These are phyloP conservation scores for Arvicanthis niloticus DNA, from an alignment of 2,113 vertebrate species.

Conservation along the genomic window DNA sequence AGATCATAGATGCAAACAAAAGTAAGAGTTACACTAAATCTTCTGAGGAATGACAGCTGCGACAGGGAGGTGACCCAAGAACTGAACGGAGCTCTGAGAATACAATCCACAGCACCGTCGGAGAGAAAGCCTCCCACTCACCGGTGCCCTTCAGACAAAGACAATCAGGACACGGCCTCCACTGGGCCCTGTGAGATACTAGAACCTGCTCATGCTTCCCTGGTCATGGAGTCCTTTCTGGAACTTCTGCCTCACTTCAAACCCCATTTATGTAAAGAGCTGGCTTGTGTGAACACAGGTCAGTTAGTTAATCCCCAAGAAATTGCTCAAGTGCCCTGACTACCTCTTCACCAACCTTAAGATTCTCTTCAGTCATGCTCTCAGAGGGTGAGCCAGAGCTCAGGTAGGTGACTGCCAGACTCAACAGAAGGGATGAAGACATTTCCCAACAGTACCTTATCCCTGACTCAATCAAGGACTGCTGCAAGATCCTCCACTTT, in stretches of 20 bases:
- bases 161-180: not conserved
- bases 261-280: not conserved
- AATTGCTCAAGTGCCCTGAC: not conserved
- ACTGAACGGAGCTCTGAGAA: not conserved
- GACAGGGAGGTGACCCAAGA: constrained; percentile 41
- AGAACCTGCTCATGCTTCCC: not conserved
- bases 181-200: not conserved
- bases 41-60: not conserved
- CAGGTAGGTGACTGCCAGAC: not conserved
- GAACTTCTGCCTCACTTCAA: not conserved
- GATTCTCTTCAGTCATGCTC: not conserved
- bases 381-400: not conserved
- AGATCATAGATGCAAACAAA: not conserved
- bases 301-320: constrained; percentile 12
- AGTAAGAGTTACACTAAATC: not conserved
- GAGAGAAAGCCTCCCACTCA: not conserved
- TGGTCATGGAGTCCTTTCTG: not conserved
- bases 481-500: constrained; percentile 3
- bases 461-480: not conserved
- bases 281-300: not conserved
- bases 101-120: not conserved
- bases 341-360: not conserved
- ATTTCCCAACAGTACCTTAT: not conserved
- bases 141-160: not conserved
- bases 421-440: not conserved